Conservation (phyloP, 2,113 vertebrate genomes). For the Otolemur garnettii region DNA sequence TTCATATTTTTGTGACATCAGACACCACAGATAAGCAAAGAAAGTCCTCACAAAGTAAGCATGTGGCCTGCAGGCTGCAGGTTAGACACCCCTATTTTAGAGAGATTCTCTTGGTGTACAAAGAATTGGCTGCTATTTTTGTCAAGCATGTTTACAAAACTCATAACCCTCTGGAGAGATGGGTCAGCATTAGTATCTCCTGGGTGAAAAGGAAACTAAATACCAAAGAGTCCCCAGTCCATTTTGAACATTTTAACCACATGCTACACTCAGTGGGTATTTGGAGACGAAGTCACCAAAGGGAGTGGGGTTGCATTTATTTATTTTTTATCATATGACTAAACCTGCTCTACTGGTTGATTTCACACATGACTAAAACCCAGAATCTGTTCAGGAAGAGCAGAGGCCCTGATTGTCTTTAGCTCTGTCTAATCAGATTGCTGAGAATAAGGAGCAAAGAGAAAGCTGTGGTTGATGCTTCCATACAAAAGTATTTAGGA, state of each 20-base stretch:
- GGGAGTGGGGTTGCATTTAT: conserved; percentile 25
- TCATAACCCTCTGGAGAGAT: not conserved
- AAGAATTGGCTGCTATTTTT: not conserved
- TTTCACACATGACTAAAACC: conserved; percentile 18
- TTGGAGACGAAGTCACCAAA: not conserved
- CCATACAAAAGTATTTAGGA: not conserved
- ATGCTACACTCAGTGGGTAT: not conserved
- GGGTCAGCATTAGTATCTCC: not conserved
- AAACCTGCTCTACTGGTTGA: not conserved
- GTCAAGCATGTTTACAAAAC: not conserved
- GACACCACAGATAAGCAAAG: too few species aligned
- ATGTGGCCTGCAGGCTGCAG: too few species aligned
- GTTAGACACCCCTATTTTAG: not conserved
- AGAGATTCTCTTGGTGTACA: not conserved
- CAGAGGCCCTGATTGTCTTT: not conserved
- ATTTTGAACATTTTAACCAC: conserved; percentile 10
- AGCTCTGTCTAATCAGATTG: conserved; percentile 26
- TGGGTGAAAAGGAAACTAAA: not conserved
- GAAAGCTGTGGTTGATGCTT: not conserved
- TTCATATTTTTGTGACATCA: too few species aligned
- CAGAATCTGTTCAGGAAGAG: conserved; percentile 35
- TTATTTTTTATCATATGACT: not conserved
- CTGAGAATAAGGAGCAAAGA: conserved; percentile 39
- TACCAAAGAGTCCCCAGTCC: not conserved
- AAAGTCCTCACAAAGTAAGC: too few species aligned